phyloP scores from a whole-genome alignment of 2,888 invertebrate genomes.

The Oscheius onirici region DNA sequence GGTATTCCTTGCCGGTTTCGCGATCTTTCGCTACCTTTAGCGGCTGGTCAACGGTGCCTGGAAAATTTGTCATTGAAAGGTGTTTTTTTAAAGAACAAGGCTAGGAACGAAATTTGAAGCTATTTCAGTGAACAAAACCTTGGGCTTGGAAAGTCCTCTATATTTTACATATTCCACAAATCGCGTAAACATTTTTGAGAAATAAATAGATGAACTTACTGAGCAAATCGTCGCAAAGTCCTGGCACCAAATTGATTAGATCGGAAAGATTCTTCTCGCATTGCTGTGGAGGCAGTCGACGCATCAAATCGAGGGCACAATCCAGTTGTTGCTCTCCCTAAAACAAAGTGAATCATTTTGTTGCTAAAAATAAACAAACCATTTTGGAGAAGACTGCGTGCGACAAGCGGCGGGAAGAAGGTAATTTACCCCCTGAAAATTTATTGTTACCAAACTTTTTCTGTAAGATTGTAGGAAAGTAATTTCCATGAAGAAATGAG shows the following conservation, averaged over 20 bases:
- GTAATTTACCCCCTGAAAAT: neutral
- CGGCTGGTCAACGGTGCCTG: slow-evolving; percentile 86
- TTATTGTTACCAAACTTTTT: neutral
- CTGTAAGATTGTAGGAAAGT: neutral
- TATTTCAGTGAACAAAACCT: too few relatives aligned
- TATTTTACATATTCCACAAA: too few relatives aligned
- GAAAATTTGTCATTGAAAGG: neutral
- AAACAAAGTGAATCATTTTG: neutral
- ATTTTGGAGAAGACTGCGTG: neutral
- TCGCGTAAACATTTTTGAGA: too few relatives aligned
- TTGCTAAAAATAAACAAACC: slow-evolving; percentile 6
- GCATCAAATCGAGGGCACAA: slow-evolving; percentile 97
- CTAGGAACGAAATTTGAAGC: neutral
- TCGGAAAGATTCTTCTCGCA: slow-evolving; percentile 98
- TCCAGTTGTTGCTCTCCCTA: slow-evolving; percentile 81
- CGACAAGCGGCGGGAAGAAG: neutral
- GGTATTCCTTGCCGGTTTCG: slow-evolving; percentile 92
- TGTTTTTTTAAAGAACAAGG: too few relatives aligned
- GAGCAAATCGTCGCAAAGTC: slow-evolving; percentile 52
- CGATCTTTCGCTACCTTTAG: slow-evolving; percentile 93
- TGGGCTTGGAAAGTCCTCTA: too few relatives aligned
- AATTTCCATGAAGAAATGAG: neutral
- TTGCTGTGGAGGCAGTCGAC: slow-evolving; percentile 97
- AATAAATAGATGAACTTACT: too few relatives aligned
- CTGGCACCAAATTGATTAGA: slow-evolving; percentile 85